Conservation (phyloP, 2,113 vertebrate species). For the Jaculus jaculus region DNA sequence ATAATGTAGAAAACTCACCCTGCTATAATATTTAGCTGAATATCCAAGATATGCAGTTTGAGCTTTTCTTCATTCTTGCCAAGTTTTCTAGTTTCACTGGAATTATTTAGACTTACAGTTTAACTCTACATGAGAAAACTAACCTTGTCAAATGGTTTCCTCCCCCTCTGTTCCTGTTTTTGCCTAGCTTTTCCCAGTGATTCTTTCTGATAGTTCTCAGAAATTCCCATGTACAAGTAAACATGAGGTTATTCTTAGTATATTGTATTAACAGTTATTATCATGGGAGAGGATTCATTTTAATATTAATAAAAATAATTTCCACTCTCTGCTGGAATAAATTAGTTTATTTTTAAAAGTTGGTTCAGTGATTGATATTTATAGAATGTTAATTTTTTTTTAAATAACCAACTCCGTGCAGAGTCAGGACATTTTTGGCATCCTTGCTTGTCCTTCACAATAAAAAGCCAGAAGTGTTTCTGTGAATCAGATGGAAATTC, state of each 20-base stretch:
- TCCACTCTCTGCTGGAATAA: conserved; percentile 77
- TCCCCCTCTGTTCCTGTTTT: conserved; percentile 49
- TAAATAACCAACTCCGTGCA: conserved; percentile 47
- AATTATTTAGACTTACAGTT: not conserved
- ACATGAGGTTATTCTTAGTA: conserved; percentile 78
- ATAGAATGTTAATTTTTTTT: conserved; percentile 69
- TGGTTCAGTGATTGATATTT: conserved; percentile 73
- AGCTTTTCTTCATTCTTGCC: not conserved
- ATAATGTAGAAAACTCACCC: not conserved
- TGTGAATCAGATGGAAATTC: conserved; percentile 32
- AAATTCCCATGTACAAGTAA: conserved; percentile 75
- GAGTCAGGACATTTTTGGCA: conserved; percentile 43
- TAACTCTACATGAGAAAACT: conserved; percentile 59
- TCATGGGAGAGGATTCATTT: conserved; percentile 79
- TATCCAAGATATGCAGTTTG: not conserved
- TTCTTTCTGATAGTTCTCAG: conserved; percentile 69
- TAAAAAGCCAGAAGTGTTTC: conserved; percentile 45
- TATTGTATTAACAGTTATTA: conserved; percentile 76
- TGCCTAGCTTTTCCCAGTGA: conserved; percentile 63
- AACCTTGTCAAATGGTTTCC: conserved; percentile 51
- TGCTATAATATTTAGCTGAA: not conserved
- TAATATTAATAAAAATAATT: conserved; percentile 81
- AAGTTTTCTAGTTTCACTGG: conserved; percentile 10
- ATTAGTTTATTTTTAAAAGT: conserved; percentile 80
- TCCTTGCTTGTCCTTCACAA: conserved; percentile 12